phyloP scores from a whole-genome alignment of 2,888 invertebrate genomes.

The Helicoverpa assulta region DNA sequence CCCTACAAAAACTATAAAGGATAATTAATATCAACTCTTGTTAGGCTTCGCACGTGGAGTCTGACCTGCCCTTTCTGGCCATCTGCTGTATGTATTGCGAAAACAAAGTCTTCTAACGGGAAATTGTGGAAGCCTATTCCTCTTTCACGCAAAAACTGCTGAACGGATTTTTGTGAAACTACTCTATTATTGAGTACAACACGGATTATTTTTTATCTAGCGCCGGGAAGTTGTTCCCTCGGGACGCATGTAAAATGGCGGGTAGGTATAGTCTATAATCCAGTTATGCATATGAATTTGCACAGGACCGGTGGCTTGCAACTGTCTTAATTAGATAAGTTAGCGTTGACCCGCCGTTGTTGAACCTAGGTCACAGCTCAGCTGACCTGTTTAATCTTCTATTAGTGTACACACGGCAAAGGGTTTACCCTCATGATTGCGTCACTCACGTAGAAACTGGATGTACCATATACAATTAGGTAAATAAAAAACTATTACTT shows the following conservation, averaged over 20 bases:
- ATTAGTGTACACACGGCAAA: slow-evolving; percentile 16
- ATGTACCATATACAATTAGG: background rate
- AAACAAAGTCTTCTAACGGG: no score
- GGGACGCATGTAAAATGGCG: background rate
- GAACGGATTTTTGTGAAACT: no score
- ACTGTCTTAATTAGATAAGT: slow-evolving; percentile 41
- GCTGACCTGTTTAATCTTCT: slow-evolving; percentile 34
- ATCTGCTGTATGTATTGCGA: no score
- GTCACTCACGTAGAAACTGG: background rate
- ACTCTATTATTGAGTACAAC: no score
- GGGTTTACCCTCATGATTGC: background rate
- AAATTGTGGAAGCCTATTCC: no score
- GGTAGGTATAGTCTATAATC: background rate
- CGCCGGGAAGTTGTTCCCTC: no score
- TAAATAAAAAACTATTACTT: background rate
- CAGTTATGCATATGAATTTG: slow-evolving; percentile 6
- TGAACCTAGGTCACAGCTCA: slow-evolving; percentile 12
- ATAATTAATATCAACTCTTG: background rate
- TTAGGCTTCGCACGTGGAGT: background rate
- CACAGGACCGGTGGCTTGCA: background rate
- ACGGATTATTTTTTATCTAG: no score
- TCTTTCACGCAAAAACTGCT: no score
- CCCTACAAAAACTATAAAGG: background rate
- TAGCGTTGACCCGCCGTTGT: slow-evolving; percentile 23
- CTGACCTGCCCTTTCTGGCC: background rate